Base-by-base conservation (phyloP, 2,888 invertebrate genomes). In the Lepidochitona cinerea region DNA sequence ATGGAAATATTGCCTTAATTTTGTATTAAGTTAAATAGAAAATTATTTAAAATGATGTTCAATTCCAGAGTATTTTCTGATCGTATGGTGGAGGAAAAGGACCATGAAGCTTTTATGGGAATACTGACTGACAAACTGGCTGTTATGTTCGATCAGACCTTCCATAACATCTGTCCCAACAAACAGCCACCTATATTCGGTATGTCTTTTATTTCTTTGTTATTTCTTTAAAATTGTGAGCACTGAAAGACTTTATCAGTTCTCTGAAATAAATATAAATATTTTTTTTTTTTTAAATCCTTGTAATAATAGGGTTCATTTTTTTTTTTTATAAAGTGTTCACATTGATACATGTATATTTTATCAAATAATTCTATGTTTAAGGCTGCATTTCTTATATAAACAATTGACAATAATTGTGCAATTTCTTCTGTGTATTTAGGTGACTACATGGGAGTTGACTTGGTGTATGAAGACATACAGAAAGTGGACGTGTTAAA, bases 371-470 rank as follows among this genome's bases (percentile, higher is more conserved):
- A n/a, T n/a, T n/a, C n/a, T n/a, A n/a, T n/a, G n/a, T n/a, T n/a
- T n/a, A n/a, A n/a, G n/a, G 18, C 18, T 41, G 41, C 41, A 12
- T 18, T 41, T 18, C 18, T 41, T 41, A 41, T 41, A 41, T 18
- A 9, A 18, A 18, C 18, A 41, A 9, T 18, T 49, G 49, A 49
- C 49, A 49, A 7, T 49, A 5, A 7, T 49, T 1, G n/a, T 5
- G 26, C 26, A 64, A 64, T 26, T 64, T 14, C 7, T 5, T 64
- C 3, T 33, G 64, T 64, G 7, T 71, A 35, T 70, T 41, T 94
- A 89, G 96, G 95, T 59, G 94, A 96, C 89, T 96, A 96, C 90
- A 93, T 95, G 83, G 96, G 95, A 89, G 93, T 93, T 0, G 94
- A 93, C 87, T 93, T 93, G 74, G 93, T 95, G 9, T 97, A 97